Evolutionary conservation across 1,140 invertebrate genomes (phyloP).

Genomic region (Sesamia nonagrioides): DNA sequence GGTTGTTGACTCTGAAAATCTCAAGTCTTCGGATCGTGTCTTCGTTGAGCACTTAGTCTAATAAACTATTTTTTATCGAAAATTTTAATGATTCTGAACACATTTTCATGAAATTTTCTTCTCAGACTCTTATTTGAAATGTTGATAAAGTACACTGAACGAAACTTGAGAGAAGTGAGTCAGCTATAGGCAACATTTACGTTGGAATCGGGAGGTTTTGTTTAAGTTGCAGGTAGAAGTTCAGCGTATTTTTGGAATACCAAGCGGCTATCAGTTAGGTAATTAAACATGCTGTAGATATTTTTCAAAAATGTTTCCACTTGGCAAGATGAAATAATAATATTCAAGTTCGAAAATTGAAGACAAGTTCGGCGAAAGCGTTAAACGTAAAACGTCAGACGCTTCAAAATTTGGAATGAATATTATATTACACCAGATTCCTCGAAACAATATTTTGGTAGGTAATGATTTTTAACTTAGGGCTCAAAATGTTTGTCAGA

Average conservation of each 20-base stretch:
- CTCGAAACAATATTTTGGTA: too few relatives aligned
- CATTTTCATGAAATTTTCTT: conserved; percentile 1
- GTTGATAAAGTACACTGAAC: not conserved
- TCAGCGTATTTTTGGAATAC: conserved; percentile 4
- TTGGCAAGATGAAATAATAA: too few relatives aligned
- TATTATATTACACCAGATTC: too few relatives aligned
- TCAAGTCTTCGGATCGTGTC: not conserved
- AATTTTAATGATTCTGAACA: not conserved
- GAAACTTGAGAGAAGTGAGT: not conserved
- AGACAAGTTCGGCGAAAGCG: too few relatives aligned
- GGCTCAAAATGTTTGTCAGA: too few relatives aligned
- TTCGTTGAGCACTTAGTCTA: not conserved
- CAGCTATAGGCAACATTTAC: not conserved
- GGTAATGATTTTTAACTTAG: too few relatives aligned
- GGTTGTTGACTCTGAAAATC: not conserved
- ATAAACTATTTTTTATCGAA: not conserved
- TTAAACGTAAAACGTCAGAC: too few relatives aligned
- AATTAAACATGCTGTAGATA: not conserved
- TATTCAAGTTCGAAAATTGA: too few relatives aligned
- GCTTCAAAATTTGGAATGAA: too few relatives aligned
- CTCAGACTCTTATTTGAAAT: not conserved
- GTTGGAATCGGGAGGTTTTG: not conserved
- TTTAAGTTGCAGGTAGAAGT: conserved; percentile 16
- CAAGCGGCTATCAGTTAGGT: not conserved
- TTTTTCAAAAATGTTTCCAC: not conserved